Evolutionary conservation across 2,113 vertebrate genomes (phyloP), one percentile per base, ranked within the genome.

Genomic region (Gymnorhina tibicen): DNA sequence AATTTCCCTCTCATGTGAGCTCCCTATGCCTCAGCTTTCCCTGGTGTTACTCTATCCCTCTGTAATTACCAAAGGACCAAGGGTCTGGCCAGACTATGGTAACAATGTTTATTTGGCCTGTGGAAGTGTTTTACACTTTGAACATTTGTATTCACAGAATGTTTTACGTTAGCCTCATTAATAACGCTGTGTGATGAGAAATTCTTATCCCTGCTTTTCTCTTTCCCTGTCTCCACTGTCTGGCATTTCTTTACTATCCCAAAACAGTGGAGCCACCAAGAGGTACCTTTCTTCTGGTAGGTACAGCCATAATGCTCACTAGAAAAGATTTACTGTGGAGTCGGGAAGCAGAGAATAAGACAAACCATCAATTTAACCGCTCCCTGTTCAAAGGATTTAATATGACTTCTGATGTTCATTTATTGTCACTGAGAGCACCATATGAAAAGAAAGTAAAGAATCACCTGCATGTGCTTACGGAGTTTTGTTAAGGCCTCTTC

Each of bases 401-500:
- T 11, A 32, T 0, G 5, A 64, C 16, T 78, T 90, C 49, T 70
- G 9, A 69, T 18, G 13, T 56, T 69, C 10, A 10, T 11, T 64
- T 78, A 20, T 16, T 67, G 39, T 37, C 70, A 67, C 1, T 2
- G 37, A 87, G 27, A 84, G 55, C 2, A 56, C 9, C 32, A 26
- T 22, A 76, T 49, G 96, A 96, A 96, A 96, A 98, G 98, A 98
- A 98, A 98, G 97, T 98, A 98, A 98, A 98, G 98, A 98, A 99
- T 99, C 99, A 99, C 99, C 99, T 99, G 99, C 98, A 99, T 99
- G 10, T 98, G 98, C 76, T 98, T 97, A 89, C 97, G 99, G 95
- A 99, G 98, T 95, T 99, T 99, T 47, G 91, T 95, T 97, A 99
- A 96, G 58, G 99, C 99, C 81, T 99, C 99, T 95, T 99, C 98